phyloP scores from a whole-genome alignment of 2,113 vertebrate genomes.

The Acrocephalus arundinaceus region DNA sequence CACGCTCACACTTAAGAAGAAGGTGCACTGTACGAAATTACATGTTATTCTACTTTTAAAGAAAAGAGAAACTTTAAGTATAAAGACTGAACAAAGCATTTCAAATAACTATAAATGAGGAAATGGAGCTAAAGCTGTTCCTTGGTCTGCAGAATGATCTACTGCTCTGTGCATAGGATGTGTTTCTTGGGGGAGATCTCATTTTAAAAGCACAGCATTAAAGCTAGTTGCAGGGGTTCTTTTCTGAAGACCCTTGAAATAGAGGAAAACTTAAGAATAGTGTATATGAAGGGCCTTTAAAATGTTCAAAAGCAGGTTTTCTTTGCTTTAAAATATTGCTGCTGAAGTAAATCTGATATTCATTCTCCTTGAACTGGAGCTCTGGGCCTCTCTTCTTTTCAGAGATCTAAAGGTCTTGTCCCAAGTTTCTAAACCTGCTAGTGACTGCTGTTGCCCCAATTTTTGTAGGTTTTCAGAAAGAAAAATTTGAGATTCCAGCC shows the following conservation, averaged over 20 bases:
- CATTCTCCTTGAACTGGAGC: constrained; percentile 6
- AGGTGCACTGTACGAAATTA: not conserved
- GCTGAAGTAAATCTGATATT: constrained; percentile 37
- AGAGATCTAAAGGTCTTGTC: constrained; percentile 54
- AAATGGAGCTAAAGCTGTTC: not conserved
- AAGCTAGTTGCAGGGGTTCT: constrained; percentile 31
- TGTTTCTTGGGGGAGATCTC: constrained; percentile 32
- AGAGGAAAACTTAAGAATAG: constrained; percentile 35
- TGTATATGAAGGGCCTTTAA: constrained; percentile 11
- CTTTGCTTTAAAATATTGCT: constrained; percentile 42
- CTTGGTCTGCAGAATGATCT: not conserved
- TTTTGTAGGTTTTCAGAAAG: constrained; percentile 22
- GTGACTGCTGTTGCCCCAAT: constrained; percentile 27
- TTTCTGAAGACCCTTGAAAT: constrained; percentile 18
- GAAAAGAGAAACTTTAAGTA: not conserved
- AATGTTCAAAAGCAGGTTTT: constrained; percentile 28
- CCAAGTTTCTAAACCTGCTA: constrained; percentile 34
- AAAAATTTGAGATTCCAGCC: not conserved
- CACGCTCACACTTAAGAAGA: not conserved
- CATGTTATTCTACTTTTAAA: not conserved
- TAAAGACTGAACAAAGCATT: not conserved
- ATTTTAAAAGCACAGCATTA: constrained; percentile 5
- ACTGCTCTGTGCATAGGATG: not conserved
- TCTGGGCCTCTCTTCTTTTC: constrained; percentile 18
- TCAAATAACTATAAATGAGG: not conserved